Base-by-base conservation (phyloP, 2,888 invertebrate species). In the Pristionchus maxplancki region DNA sequence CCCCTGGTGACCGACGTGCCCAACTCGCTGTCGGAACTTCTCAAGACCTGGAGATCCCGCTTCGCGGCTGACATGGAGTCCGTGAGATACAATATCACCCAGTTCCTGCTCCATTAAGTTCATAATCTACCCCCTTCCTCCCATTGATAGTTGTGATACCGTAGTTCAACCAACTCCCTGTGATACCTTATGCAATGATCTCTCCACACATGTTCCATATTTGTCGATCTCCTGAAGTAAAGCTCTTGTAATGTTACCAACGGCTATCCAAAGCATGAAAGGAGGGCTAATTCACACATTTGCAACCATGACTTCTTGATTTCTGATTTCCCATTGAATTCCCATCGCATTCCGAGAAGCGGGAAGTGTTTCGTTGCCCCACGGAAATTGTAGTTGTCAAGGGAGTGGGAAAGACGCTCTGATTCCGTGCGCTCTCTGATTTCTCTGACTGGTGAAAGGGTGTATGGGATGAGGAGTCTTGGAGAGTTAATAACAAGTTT, bases 331-430 rank as follows among this genome's bases (percentile, higher is more conserved):
- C 71, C 4, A 15, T 17, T 17, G 58, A 58, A 31, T 71, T 71
- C 20, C 71, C 4, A 15, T 17, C 9, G 58, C 20, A 31, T 24
- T 71, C 37, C 71, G 20, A 64, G 64, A 64, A 64, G 31, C 40
- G 74, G 78, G 78, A 78, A 78, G 78, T 78, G 78, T 44, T 78
- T 78, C 78, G 78, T 17, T 78, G 44, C 44, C n/a, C 78, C 4
- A 44, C 9, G 48, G 48, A 78, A 78, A 78, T 78, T 78, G 78
- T 78, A 78, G 78, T 24, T 58, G 58, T 44, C 48, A 48, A 44
- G 37, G 24, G 44, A 44, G n/a, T n/a, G n/a, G n/a, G n/a, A n/a
- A n/a, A n/a, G n/a, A n/a, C n/a, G 31, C n/a, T 67, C n/a, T n/a
- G n/a, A n/a, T n/a, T n/a, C n/a, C n/a, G n/a, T n/a, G n/a, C n/a